Evolutionary conservation across 2,113 vertebrate genomes (phyloP), one percentile per base, ranked within the genome.

Genomic region (Sinocyclocheilus grahami): DNA sequence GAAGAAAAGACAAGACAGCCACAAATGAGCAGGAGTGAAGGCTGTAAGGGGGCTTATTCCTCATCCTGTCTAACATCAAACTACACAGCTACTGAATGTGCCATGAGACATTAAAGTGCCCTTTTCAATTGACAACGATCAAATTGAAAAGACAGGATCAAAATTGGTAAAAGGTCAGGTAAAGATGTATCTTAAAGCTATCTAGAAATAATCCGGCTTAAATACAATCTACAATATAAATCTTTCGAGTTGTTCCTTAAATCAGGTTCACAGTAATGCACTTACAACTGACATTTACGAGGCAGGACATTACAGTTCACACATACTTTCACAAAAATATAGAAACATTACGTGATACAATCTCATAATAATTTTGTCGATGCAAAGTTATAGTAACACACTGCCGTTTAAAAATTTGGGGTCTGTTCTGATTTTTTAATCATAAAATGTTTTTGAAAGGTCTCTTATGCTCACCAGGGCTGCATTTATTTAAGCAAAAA

Each of bases 1-100:
- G 93, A 92, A 93, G 93, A 94, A 91, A 94, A 92, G 94, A 88
- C 93, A 94, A 93, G 93, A 94, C 93, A 94, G 92, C 93, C 91
- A 94, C 79, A 86, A 91, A 93, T 89, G 92, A 87, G 85, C 89
- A 90, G 62, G 74, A 86, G 86, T 62, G 83, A 87, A 78, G 14
- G 24, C 39, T 30, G 69, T 92, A 90, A 87, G 88, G 87, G 76
- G 74, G 86, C 84, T 72, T 63, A 46, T 13, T 62, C 37, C 33
- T 80, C 22, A 48, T 27, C 55, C 58, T 48, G 16, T 78, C 24
- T 78, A 53, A 55, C 48, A 72, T 22, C 37, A 48, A 76, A 76
- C 60, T 48, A 65, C n/a, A 20, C 67, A 87, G 51, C 4, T 85
- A 81, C 30, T 51, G n/a, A 86, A 86, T 39, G 20, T 60, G 53